phyloP scores from a whole-genome alignment of 2,888 invertebrate species.

The Phyllotreta cruciferae region DNA sequence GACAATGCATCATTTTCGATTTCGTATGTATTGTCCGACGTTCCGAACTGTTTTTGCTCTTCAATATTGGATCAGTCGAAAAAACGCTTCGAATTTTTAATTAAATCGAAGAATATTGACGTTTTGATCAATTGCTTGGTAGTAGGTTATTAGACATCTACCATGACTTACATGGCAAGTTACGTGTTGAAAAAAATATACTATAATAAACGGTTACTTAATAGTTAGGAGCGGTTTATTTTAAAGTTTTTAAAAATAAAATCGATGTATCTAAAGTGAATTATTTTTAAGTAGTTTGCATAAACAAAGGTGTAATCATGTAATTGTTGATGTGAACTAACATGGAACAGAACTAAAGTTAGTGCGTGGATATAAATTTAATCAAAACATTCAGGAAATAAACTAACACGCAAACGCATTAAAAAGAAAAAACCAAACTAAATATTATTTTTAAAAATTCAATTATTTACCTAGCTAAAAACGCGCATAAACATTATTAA shows the following conservation, averaged over 20 bases:
- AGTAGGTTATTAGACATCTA: too few species aligned
- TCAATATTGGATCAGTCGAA: background rate
- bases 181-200: too few species aligned
- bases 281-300: slow-evolving; percentile 1
- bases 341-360: slow-evolving; percentile 13
- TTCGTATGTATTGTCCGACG: slow-evolving; percentile 41
- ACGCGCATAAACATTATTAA: too few species aligned
- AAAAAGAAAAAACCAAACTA: background rate
- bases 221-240: background rate
- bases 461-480: too few species aligned
- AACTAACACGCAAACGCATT: background rate
- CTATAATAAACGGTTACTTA: too few species aligned
- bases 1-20: slow-evolving; percentile 48
- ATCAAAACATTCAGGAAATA: slow-evolving; percentile 5
- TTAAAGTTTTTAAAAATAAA: slow-evolving; percentile 3
- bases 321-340: slow-evolving; percentile 24
- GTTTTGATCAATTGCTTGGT: too few species aligned
- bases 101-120: background rate
- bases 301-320: slow-evolving; percentile 20
- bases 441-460: slow-evolving; percentile 7
- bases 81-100: too few species aligned
- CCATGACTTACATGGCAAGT: too few species aligned
- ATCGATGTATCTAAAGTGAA: background rate
- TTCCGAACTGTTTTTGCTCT: slow-evolving; percentile 38
- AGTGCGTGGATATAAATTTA: slow-evolving; percentile 7